Evolutionary conservation across 2,888 invertebrate species (phyloP).

Genomic region (Antheraea assamensis): DNA sequence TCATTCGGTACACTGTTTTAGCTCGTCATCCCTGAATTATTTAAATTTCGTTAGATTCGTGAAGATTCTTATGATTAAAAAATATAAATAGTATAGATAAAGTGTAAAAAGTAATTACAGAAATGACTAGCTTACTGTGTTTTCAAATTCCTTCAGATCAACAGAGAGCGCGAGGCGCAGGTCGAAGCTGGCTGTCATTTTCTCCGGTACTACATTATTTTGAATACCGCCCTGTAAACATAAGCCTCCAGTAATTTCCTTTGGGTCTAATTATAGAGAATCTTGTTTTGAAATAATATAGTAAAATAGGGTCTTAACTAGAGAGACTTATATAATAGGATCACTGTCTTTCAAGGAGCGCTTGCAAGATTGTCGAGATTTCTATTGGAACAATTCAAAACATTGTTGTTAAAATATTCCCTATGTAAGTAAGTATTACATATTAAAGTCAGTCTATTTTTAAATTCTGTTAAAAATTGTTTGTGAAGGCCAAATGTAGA

Average conservation of each 20-base stretch:
- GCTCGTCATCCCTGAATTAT: background rate
- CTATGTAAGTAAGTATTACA: no score
- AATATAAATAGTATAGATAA: background rate
- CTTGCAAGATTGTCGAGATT: background rate
- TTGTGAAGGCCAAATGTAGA: no score
- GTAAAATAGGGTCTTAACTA: slow-evolving; percentile 1
- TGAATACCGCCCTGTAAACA: slow-evolving; percentile 90
- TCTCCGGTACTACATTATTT: slow-evolving; percentile 93
- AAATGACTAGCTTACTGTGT: slow-evolving; percentile 66
- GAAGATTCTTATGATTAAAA: background rate
- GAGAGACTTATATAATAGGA: background rate
- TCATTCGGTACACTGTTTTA: no score
- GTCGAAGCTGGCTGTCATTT: slow-evolving; percentile 88
- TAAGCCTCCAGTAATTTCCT: background rate
- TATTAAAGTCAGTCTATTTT: no score
- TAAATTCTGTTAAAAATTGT: no score
- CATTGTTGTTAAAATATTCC: no score
- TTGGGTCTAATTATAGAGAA: background rate
- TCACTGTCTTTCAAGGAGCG: background rate
- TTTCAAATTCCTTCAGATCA: slow-evolving; percentile 83
- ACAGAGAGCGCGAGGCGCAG: slow-evolving; percentile 85
- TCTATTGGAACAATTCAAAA: no score
- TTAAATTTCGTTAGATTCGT: no score
- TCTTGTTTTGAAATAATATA: slow-evolving; percentile 1
- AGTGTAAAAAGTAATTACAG: background rate